A percentile compares a stretch with the other conserved stretches of the same genome.
Conservation (phyloP, 2,113 vertebrate species). For the Bubo blakistoni region DNA sequence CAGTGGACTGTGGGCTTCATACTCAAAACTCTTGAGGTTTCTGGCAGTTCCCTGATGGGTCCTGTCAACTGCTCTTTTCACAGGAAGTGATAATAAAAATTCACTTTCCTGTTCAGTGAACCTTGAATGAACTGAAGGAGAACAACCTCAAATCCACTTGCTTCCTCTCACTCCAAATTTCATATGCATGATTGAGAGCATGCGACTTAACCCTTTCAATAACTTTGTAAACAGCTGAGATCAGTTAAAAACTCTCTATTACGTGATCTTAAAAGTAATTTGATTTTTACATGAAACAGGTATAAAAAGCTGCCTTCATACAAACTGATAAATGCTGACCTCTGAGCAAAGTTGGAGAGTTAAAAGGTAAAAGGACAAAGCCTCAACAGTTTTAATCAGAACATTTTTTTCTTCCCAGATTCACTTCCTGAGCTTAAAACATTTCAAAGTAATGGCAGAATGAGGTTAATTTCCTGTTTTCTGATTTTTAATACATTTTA, state of each 20-base stretch:
- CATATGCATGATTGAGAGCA: constrained; percentile 18
- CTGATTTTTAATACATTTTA: background rate
- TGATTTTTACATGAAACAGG: background rate
- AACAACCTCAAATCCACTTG: constrained; percentile 41
- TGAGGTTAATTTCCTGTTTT: background rate
- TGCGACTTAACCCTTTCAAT: constrained; percentile 27
- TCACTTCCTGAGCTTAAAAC: background rate
- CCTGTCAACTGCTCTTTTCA: constrained; percentile 63
- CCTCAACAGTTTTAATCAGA: background rate
- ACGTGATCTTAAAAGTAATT: background rate
- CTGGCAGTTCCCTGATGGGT: constrained; percentile 58
- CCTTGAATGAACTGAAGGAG: constrained; percentile 57
- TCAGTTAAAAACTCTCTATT: background rate
- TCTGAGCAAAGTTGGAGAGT: background rate
- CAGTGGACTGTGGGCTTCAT: constrained; percentile 26
- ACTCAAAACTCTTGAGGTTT: constrained; percentile 57
- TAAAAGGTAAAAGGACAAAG: background rate
- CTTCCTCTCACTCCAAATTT: constrained; percentile 45
- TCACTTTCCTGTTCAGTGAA: constrained; percentile 61
- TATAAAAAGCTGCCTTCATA: background rate
- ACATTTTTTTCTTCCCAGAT: background rate
- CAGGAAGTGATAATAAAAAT: constrained; percentile 67
- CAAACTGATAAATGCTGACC: background rate
- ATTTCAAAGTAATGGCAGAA: background rate
- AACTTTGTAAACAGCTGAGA: background rate